Evolutionary conservation across 2,113 vertebrate genomes (phyloP).

Genomic region (Copsychus sechellarum): DNA sequence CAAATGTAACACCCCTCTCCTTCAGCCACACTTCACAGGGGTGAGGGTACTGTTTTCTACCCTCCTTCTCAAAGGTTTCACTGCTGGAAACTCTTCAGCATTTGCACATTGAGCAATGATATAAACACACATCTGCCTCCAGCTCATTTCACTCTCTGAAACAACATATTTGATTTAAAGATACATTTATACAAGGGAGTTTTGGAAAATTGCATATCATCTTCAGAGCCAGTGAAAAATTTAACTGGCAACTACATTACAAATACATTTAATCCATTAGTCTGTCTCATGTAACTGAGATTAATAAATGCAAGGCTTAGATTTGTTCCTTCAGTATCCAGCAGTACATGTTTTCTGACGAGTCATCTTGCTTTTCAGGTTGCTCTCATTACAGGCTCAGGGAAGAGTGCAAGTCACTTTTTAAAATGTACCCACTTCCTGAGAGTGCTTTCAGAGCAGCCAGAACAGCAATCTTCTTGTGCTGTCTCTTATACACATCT

Average conservation of each 20-base stretch:
- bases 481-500: no score
- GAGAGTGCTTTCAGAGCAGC: not conserved
- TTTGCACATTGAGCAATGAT: not conserved
- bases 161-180: not conserved
- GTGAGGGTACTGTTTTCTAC: not conserved
- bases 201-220: not conserved
- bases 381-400: not conserved
- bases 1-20: not conserved
- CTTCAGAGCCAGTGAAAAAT: not conserved
- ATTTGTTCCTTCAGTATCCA: not conserved
- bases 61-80: not conserved
- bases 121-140: not conserved
- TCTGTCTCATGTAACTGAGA: not conserved
- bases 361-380: conserved; percentile 1
- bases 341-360: not conserved
- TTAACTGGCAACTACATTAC: conserved; percentile 6
- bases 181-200: not conserved
- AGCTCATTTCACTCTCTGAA: not conserved
- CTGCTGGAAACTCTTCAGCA: not conserved
- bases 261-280: conserved; percentile 41
- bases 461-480: not conserved
- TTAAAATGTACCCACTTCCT: not conserved
- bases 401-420: not conserved
- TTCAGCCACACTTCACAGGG: not conserved
- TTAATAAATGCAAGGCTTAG: conserved; percentile 31